A percentile compares a stretch with the other conserved stretches of the same genome.
phyloP scores from a whole-genome alignment of 2,797 vertebrate species.

The Natrix natrix region DNA sequence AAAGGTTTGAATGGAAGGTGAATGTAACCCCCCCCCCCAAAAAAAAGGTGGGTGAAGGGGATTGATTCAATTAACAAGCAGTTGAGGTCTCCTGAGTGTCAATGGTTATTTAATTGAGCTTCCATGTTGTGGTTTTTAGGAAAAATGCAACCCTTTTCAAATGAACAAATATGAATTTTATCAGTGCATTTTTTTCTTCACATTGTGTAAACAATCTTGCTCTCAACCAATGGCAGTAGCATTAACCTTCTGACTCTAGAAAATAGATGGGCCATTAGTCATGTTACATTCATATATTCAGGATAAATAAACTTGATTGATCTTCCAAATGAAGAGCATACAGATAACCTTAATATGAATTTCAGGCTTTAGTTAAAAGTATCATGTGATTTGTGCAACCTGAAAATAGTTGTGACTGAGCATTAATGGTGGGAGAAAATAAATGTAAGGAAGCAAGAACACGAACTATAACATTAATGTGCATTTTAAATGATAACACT shows the following conservation, averaged over 20 bases:
- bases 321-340: slow-evolving; percentile 26
- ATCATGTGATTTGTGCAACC: neutral
- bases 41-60: slow-evolving; percentile 8
- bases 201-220: rapidly evolving
- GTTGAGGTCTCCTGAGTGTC: slow-evolving; percentile 28
- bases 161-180: neutral
- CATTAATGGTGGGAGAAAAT: neutral
- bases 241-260: neutral
- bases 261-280: neutral
- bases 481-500: neutral
- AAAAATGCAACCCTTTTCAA: neutral
- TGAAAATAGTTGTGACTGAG: neutral
- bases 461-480: neutral
- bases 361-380: slow-evolving; percentile 12
- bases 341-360: slow-evolving; percentile 30
- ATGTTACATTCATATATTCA: neutral
- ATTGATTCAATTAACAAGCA: slow-evolving; percentile 20
- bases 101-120: slow-evolving; percentile 41
- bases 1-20: slow-evolving; percentile 23
- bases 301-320: slow-evolving; percentile 28
- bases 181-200: neutral
- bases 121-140: neutral
- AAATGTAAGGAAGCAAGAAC: slow-evolving; percentile 2
- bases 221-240: neutral
- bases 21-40: neutral